phyloP scores from a whole-genome alignment of 2,888 invertebrate species.

The Agonopterix alstromeriana region DNA sequence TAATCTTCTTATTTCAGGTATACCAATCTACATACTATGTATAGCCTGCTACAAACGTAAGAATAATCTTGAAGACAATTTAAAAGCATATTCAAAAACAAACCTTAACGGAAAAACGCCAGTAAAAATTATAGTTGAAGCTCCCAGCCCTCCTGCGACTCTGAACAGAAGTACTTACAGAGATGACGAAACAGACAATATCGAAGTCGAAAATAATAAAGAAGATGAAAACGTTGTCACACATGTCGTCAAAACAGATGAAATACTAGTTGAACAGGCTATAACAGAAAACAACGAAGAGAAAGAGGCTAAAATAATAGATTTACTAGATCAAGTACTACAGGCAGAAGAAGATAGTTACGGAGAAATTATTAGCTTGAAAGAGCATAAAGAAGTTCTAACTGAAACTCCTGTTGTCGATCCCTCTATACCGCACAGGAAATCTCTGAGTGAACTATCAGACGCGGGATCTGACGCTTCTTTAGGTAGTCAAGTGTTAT shows the following conservation, averaged over 20 bases:
- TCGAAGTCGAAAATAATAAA: slow-evolving; percentile 14
- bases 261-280: slow-evolving; percentile 44
- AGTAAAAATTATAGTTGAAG: slow-evolving; percentile 59
- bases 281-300: slow-evolving; percentile 55
- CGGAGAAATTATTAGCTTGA: slow-evolving; percentile 45
- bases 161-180: slow-evolving; percentile 33
- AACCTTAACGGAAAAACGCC: slow-evolving; percentile 49
- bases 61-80: slow-evolving; percentile 5
- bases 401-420: slow-evolving; percentile 13
- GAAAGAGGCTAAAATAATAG: slow-evolving; percentile 68
- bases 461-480: slow-evolving; percentile 67
- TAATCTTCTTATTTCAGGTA: slow-evolving; percentile 36
- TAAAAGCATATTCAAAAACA: slow-evolving; percentile 12
- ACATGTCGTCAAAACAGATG: slow-evolving; percentile 35
- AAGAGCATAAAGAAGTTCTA: slow-evolving; percentile 35
- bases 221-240: slow-evolving; percentile 23
- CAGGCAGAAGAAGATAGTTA: slow-evolving; percentile 70
- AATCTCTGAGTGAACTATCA: slow-evolving; percentile 58
- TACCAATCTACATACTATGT: slow-evolving; percentile 55
- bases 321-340: slow-evolving; percentile 63
- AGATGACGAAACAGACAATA: slow-evolving; percentile 22
- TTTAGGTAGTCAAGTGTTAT: slow-evolving; percentile 56
- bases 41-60: slow-evolving; percentile 43
- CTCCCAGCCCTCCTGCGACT: slow-evolving; percentile 60
- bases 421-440: slow-evolving; percentile 35